Evolutionary conservation across 1,140 invertebrate species (phyloP), one percentile per base, ranked within the genome.

Genomic region (Lordiphosa clarofinis): DNA sequence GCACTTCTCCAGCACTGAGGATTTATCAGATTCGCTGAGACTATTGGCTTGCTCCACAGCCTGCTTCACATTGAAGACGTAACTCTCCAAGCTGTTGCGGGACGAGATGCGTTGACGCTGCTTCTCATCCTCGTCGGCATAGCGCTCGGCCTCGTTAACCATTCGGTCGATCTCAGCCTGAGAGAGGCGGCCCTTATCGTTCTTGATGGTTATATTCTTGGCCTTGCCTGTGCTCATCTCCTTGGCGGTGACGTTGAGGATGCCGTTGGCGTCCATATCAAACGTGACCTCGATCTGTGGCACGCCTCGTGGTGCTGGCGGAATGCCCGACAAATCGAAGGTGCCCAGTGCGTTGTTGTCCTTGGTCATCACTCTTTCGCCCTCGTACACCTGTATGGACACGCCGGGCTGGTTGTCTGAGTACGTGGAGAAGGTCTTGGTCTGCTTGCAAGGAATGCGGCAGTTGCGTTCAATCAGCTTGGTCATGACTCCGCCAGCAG

Each of bases 151-250:
- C 52, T 86, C 81, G 59, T 64, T 72, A 4, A 86, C 76, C 81
- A 86, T 86, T 55, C 81, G 73, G 54, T 96, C 94, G 73, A 96
- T 96, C 63, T 96, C 95, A 19, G 94, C 94, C 76, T 96, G 95
- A 7, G 91, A 92, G 4, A 96, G 89, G 52, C 95, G 91, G 35
- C 95, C 94, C 81, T 96, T 95, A 87, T 96, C 95, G 81, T 96
- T 96, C 28, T 94, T 95, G 60, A 96, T 96, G 10, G 94, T 95
- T 68, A 96, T 96, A 79, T 96, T 94, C 91, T 92, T 53, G 89
- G 91, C 39, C 92, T 90, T 91, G 4, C 91, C 91, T 0, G 91
- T 91, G 48, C 90, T 90, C 56, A 88, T 90, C 69, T 92, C 91
- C 56, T 90, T 90, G 13, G 92, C 92, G 0, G 92, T 91, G 5